Evolutionary conservation across 2,797 vertebrate species (phyloP).

Genomic region (Myoxocephalus aenaeus): DNA sequence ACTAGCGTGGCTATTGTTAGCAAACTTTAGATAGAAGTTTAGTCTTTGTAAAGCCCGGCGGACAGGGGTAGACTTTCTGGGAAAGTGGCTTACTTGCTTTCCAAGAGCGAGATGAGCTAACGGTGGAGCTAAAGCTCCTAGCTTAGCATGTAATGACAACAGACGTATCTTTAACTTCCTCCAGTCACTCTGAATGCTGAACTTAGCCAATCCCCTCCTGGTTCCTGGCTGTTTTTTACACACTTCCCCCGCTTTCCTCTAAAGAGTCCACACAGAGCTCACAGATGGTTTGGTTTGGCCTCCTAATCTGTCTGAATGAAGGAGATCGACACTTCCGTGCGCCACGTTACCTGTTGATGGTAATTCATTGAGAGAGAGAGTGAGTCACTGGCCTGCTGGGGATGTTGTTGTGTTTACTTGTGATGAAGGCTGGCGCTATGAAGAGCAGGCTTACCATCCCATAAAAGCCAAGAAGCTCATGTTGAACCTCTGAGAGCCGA

Average conservation of each 20-base stretch:
- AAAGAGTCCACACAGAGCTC: neutral
- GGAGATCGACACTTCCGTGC: conserved; percentile 35
- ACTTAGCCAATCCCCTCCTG: neutral
- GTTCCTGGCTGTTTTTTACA: neutral
- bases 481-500: neutral
- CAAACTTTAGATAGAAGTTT: neutral
- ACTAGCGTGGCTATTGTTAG: neutral
- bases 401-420: conserved; percentile 12
- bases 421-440: conserved; percentile 3
- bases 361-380: conserved; percentile 39
- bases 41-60: neutral
- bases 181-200: neutral
- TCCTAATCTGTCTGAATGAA: conserved; percentile 39
- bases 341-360: conserved; percentile 42
- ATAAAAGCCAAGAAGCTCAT: neutral
- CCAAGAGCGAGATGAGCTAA: neutral
- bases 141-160: neutral
- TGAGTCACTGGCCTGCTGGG: conserved; percentile 55
- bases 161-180: neutral
- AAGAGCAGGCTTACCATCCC: neutral
- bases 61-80: neutral
- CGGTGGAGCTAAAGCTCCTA: neutral
- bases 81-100: neutral
- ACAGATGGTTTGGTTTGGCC: conserved; percentile 4
- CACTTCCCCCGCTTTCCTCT: neutral